Evolutionary conservation across 2,888 invertebrate species (phyloP), one percentile per base, ranked within the genome.

Genomic region (Plebejus argus): DNA sequence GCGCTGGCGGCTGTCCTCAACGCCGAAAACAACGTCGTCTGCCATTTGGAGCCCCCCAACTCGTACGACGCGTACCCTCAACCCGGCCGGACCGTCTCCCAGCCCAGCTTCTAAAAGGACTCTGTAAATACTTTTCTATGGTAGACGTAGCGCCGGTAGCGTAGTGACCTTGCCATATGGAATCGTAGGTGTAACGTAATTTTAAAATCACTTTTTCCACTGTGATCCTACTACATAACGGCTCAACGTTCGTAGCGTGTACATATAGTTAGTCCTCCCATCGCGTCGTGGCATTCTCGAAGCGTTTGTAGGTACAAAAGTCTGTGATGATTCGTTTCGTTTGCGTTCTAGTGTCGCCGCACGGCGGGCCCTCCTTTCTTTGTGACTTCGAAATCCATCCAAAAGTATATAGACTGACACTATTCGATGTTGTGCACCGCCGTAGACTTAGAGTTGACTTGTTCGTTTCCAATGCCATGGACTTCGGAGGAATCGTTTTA

Each of bases 1-100:
- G 95, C 95, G 10, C 83, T 96, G 81, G 96, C 98, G 45, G 98
- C 98, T 18, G 98, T 98, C 80, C 93, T 98, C 77, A 97, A 98
- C 87, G 97, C 98, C 72, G 96, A 97, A 85, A 96, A 96, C 85
- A 97, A 97, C 79, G 98, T 98, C 79, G 97, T 98, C 78, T 98
- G 98, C 89, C 97, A 97, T 87, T 90, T 98, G 84, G 97, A 98
- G 88, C 97, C 97, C 61, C 96, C 95, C 80, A 96, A 94, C 79
- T 90, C 93, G 0, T 94, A 94, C 81, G 94, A 94, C 82, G 93
- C 89, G 0, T 94, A 94, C 83, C 92, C 92, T 1, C 93, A 92
- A 78, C 88, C 90, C 78, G 89, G 91, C 23, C 92, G 94, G 86
- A 94, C 94, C 89, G 92, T 94, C 18, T 94, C 94, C 0, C 94